A percentile compares a stretch with the other conserved stretches of the same genome.
These are phyloP conservation scores for Typhlichthys eigenmanni DNA, from an alignment of 2,797 vertebrate species.

Conservation along the genomic window DNA sequence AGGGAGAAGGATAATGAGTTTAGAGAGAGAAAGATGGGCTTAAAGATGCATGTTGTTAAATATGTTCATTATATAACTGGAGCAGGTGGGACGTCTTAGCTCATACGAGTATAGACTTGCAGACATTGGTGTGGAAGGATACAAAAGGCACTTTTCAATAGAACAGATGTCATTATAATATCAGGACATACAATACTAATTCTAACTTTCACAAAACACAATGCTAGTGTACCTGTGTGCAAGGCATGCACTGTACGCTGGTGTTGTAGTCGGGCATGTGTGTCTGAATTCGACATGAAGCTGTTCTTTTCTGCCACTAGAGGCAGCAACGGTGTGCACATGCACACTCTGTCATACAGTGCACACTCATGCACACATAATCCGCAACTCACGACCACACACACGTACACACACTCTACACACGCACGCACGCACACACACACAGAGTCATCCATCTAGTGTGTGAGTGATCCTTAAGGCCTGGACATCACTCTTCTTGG, in stretches of 20 bases:
- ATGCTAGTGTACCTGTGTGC: no score
- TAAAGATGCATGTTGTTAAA: slow-evolving; percentile 61
- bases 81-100: slow-evolving; percentile 50
- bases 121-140: slow-evolving; percentile 34
- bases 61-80: slow-evolving; percentile 41
- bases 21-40: slow-evolving; percentile 32
- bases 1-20: slow-evolving; percentile 38
- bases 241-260: neutral
- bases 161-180: neutral
- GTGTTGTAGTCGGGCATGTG: slow-evolving; percentile 11
- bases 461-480: slow-evolving; percentile 64
- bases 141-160: neutral
- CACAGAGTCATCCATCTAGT: slow-evolving; percentile 59
- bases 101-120: slow-evolving; percentile 58
- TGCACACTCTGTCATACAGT: neutral
- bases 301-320: slow-evolving; percentile 48
- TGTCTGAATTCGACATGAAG: neutral
- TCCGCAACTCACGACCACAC: slow-evolving; percentile 10
- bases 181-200: neutral
- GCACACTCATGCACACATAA: neutral
- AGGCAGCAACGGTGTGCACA: slow-evolving; percentile 56
- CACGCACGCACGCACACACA: neutral
- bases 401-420: neutral
- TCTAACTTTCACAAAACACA: no score
- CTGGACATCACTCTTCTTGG: slow-evolving; percentile 68